Percentiles rank a stretch among this genome's conserved stretches.
Conservation (phyloP, 2,113 vertebrate genomes). For the Sorex araneus region DNA sequence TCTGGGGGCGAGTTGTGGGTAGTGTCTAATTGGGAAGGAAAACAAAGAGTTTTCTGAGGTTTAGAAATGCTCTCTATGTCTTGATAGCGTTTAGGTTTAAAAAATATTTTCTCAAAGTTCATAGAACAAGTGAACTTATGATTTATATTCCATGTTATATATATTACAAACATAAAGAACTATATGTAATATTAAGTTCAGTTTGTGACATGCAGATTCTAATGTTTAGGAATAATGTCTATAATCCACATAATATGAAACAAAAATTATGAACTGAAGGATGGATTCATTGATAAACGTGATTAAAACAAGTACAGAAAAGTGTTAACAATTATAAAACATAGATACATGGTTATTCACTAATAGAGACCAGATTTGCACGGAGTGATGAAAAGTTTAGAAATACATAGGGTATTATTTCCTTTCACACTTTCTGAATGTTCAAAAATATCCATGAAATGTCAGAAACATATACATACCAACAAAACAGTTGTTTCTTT, state of each 20-base stretch:
- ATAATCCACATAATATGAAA: background rate
- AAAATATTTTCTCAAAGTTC: background rate
- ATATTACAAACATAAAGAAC: background rate
- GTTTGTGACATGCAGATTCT: background rate
- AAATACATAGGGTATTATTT: too few relatives aligned
- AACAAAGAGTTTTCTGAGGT: conserved; percentile 26
- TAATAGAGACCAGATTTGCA: too few relatives aligned
- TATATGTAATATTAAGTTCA: background rate
- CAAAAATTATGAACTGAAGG: background rate
- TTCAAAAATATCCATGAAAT: background rate
- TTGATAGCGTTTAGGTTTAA: background rate
- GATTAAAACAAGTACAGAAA: conserved; percentile 48
- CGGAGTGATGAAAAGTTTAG: too few relatives aligned
- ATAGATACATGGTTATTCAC: background rate
- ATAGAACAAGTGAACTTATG: conserved; percentile 10
- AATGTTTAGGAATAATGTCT: conserved; percentile 12
- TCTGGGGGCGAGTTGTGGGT: background rate
- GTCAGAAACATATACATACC: conserved; percentile 89
- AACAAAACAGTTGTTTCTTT: conserved; percentile 95
- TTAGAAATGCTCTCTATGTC: background rate
- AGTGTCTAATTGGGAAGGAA: background rate
- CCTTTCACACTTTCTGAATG: conserved; percentile 35
- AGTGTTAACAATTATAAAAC: conserved; percentile 26
- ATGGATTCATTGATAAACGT: background rate
- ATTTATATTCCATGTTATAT: background rate